Conservation (phyloP, 2,797 vertebrate species). For the Siniperca scherzeri region DNA sequence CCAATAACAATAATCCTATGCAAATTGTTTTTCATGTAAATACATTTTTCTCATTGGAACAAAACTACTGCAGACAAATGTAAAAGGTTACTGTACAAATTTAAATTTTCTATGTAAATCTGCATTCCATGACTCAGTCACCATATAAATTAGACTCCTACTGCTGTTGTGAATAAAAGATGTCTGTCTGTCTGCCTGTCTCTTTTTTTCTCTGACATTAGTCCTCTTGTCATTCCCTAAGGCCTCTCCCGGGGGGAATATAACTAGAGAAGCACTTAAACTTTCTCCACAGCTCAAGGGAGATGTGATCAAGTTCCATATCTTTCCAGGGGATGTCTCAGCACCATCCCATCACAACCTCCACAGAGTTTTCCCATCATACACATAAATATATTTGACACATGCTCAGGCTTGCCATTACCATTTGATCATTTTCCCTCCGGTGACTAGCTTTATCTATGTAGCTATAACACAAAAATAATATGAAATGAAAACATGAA, state of each 20-base stretch:
- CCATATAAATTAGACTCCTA: constrained; percentile 34
- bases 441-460: not conserved
- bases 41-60: not conserved
- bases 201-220: constrained; percentile 27
- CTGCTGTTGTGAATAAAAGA: constrained; percentile 46
- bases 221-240: constrained; percentile 10
- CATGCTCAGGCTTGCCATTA: not conserved
- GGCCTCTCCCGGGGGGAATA: constrained; percentile 22
- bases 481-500: not conserved
- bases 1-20: not conserved
- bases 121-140: constrained; percentile 14
- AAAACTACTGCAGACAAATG: not conserved
- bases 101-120: not conserved
- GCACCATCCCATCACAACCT: not conserved
- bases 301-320: constrained; percentile 46
- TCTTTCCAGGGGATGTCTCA: constrained; percentile 28
- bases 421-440: not conserved
- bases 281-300: constrained; percentile 39
- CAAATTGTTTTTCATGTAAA: not conserved
- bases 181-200: constrained; percentile 32
- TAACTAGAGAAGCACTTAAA: constrained; percentile 48
- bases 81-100: not conserved
- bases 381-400: not conserved
- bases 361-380: not conserved
- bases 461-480: not conserved